Evolutionary conservation across 1,140 invertebrate genomes (phyloP).

Genomic region (Ctenoplectra terminalis): DNA sequence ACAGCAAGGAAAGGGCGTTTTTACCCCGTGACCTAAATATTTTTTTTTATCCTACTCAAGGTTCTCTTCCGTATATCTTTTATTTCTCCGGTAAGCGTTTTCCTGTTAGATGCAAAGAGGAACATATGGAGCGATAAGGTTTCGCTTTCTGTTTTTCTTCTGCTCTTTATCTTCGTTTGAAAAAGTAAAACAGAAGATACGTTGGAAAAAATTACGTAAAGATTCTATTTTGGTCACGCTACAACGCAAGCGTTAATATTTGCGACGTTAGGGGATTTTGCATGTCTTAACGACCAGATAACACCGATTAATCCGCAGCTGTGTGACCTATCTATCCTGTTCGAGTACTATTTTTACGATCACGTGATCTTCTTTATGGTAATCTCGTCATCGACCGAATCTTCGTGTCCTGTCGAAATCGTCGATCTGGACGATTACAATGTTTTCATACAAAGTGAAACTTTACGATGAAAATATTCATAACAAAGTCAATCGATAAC

Average conservation of each 20-base stretch:
- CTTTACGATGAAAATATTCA: background rate
- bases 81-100: background rate
- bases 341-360: background rate
- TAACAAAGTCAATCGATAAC: no score
- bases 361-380: background rate
- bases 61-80: constrained; percentile 21
- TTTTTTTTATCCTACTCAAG: background rate
- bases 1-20: background rate
- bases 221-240: constrained; percentile 1
- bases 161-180: background rate
- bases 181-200: background rate
- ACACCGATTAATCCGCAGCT: constrained; percentile 43
- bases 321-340: constrained; percentile 17
- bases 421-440: background rate
- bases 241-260: background rate
- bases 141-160: constrained; percentile 4
- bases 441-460: no score
- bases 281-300: background rate
- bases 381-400: constrained; percentile 29
- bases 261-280: constrained; percentile 6
- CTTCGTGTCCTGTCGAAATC: background rate
- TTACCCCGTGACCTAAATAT: constrained; percentile 46
- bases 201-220: constrained; percentile 2
- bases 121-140: background rate
- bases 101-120: background rate